Conservation (phyloP, 2,113 vertebrate genomes). For the Eptesicus fuscus region DNA sequence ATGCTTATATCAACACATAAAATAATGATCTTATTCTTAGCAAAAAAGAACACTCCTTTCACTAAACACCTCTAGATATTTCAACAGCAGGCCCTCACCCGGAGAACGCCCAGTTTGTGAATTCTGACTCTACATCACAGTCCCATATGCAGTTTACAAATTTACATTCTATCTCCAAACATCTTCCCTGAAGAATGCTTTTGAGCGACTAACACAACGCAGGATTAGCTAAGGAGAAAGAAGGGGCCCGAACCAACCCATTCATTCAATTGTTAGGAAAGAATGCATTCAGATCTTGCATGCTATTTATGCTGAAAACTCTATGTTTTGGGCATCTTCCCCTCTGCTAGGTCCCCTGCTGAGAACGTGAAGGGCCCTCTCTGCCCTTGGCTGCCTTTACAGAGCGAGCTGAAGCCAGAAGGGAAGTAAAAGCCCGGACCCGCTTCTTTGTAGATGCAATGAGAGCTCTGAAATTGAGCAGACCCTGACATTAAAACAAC, state of each 20-base stretch:
- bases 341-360: slow-evolving; percentile 51
- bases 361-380: slow-evolving; percentile 52
- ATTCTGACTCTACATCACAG: not conserved
- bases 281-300: slow-evolving; percentile 69
- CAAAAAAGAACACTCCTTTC: not conserved
- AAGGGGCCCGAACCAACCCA: slow-evolving; percentile 17
- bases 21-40: not conserved
- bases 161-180: slow-evolving; percentile 49
- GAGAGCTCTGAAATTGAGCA: not conserved
- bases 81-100: not conserved
- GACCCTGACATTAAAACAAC: not conserved
- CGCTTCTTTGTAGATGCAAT: not conserved
- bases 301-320: slow-evolving; percentile 42
- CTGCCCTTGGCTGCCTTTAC: slow-evolving; percentile 51
- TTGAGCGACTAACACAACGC: not conserved
- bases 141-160: not conserved
- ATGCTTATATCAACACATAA: not conserved
- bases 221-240: slow-evolving; percentile 56
- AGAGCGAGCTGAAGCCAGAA: not conserved
- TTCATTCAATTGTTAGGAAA: slow-evolving; percentile 66
- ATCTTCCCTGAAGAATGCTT: slow-evolving; percentile 59
- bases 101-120: not conserved
- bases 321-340: slow-evolving; percentile 41
- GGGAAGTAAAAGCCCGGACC: slow-evolving; percentile 30
- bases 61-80: not conserved